phyloP scores from a whole-genome alignment of 1,140 invertebrate species.

The Drosophila ironensis region DNA sequence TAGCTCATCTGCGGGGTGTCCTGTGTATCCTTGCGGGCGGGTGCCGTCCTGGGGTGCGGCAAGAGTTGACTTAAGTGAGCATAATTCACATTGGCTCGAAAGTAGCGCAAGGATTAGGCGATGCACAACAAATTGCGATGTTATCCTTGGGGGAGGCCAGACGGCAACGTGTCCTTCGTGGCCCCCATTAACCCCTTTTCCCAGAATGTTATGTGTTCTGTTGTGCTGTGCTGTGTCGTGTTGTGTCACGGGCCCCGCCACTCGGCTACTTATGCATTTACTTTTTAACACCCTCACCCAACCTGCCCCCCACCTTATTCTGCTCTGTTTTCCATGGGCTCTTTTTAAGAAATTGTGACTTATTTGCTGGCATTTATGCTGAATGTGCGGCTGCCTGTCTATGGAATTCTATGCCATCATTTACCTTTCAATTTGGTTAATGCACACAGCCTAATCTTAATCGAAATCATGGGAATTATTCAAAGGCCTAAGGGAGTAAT shows the following conservation, averaged over 20 bases:
- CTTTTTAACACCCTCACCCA: not conserved
- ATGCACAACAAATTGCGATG: constrained; percentile 57
- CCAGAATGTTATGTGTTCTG: too few relatives aligned
- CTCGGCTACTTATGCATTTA: not conserved
- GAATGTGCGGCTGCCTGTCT: constrained; percentile 1
- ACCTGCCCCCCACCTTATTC: not conserved
- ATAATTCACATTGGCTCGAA: constrained; percentile 67
- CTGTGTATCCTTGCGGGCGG: not conserved
- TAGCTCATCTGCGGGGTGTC: not conserved
- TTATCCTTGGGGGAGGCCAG: constrained; percentile 51
- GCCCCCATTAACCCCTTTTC: constrained; percentile 13
- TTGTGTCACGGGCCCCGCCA: not conserved
- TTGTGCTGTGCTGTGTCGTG: too few relatives aligned
- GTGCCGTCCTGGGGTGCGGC: constrained; percentile 6
- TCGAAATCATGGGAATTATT: too few relatives aligned
- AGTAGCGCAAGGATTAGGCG: constrained; percentile 70
- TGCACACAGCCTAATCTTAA: too few relatives aligned
- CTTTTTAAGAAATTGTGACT: too few relatives aligned
- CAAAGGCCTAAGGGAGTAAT: too few relatives aligned
- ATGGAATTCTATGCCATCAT: not conserved
- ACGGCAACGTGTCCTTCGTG: constrained; percentile 11
- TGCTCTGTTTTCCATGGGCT: not conserved
- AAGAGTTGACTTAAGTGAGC: constrained; percentile 51
- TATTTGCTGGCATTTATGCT: too few relatives aligned
- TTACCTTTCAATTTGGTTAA: too few relatives aligned